These are phyloP conservation scores for Trichoplusia ni DNA, from an alignment of 1,140 invertebrate species.

Conservation along the genomic window DNA sequence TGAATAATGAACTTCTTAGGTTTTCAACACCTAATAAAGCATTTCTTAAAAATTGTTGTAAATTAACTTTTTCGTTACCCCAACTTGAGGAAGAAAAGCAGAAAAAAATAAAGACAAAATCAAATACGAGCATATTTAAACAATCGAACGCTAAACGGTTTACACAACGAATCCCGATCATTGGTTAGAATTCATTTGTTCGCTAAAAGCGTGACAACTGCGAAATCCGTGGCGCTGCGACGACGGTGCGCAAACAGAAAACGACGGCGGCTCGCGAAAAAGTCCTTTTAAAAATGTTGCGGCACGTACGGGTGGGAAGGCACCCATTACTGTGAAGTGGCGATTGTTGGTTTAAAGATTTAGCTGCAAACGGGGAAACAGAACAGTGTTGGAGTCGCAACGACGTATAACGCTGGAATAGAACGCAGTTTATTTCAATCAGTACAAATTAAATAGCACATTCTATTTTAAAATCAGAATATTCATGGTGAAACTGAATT, in stretches of 20 bases:
- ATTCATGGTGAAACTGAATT: too few relatives aligned
- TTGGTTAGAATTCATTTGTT: conserved; percentile 72
- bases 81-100: too few relatives aligned
- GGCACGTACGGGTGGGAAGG: conserved; percentile 74
- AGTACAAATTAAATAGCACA: too few relatives aligned
- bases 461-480: too few relatives aligned
- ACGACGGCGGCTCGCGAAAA: conserved; percentile 74
- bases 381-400: not conserved
- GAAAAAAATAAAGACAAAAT: not conserved
- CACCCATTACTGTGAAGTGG: conserved; percentile 74
- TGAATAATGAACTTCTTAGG: too few relatives aligned
- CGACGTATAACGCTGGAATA: not conserved
- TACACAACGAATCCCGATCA: conserved; percentile 69
- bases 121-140: conserved; percentile 39
- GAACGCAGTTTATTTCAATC: not conserved
- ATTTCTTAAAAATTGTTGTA: too few relatives aligned
- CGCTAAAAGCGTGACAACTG: conserved; percentile 74
- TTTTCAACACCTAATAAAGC: too few relatives aligned
- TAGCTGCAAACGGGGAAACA: conserved; percentile 48
- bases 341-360: conserved; percentile 74
- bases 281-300: conserved; percentile 81
- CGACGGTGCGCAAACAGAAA: conserved; percentile 67
- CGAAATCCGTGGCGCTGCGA: conserved; percentile 48
- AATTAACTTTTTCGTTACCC: not conserved
- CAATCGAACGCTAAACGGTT: conserved; percentile 66